Base-by-base conservation (phyloP, 2,113 vertebrate genomes). In the Actenoides lindsayi region DNA sequence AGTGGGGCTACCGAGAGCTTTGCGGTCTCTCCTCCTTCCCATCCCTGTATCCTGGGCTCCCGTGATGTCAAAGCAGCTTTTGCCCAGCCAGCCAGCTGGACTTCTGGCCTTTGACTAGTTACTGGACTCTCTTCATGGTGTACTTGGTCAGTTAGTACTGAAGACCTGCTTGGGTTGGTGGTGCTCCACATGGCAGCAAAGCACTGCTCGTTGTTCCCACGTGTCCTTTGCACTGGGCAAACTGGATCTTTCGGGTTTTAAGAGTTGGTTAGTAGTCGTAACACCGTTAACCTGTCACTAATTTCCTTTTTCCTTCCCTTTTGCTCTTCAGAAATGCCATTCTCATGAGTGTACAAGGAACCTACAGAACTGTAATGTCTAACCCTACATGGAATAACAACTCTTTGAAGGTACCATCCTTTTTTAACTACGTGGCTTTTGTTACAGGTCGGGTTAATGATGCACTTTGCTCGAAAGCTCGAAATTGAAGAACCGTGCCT, bases 311-410 rank as follows among this genome's bases (percentile, higher is more conserved):
- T 96, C 83, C 85, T 94, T 94, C 77, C 88, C 65, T 94, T 96
- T 97, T 96, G 76, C 90, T 94, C 93, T 94, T 95, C 94, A 97
- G 97, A 97, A 95, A 97, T 97, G 97, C 89, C 94, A 35, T 96
- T 96, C 96, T 95, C 91, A 6, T 95, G 92, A 96, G 92, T 81
- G 84, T 80, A 50, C 87, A 59, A 96, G 94, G 85, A 96, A 33
- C 84, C 84, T 81, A 48, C 94, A 93, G 76, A 83, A 91, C 76
- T 97, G 97, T 97, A 93, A 97, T 97, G 97, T 89, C 96, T 96
- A 95, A 97, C 88, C 68, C 95, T 94, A 53, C 84, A 86, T 87
- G 96, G 96, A 96, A 30, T 95, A 93, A 70, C 92, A 95, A 3
- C 96, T 94, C 76, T 93, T 79, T 54, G 89, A 96, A 97, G 97